Conservation (phyloP, 1,140 invertebrate species). For the Cyclina sinensis region DNA sequence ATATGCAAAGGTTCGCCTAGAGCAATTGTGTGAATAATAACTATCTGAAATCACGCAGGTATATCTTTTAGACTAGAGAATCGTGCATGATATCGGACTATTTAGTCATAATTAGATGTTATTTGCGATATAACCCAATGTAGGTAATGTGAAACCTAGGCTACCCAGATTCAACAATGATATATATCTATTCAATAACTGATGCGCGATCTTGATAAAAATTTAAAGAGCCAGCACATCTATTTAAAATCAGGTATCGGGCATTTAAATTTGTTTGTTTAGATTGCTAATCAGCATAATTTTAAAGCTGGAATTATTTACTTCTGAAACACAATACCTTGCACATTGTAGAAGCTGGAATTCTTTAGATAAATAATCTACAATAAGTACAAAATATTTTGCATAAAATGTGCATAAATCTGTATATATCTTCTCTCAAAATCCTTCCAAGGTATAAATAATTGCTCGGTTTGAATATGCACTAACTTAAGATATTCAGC, state of each 20-base stretch:
- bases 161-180: constrained; percentile 38
- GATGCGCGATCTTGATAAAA: constrained; percentile 42
- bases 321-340: not conserved
- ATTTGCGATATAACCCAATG: not conserved
- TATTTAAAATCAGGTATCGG: constrained; percentile 16
- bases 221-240: constrained; percentile 24
- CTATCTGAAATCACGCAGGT: constrained; percentile 57
- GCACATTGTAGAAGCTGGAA: not conserved
- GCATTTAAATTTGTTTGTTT: constrained; percentile 34
- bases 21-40: constrained; percentile 52
- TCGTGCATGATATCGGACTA: constrained; percentile 49
- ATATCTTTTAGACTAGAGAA: constrained; percentile 49
- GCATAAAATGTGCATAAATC: constrained; percentile 12
- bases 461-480: not conserved
- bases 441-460: not conserved
- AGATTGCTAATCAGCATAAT: not conserved
- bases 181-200: constrained; percentile 48
- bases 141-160: constrained; percentile 47
- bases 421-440: not conserved
- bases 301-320: not conserved
- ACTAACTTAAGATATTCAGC: not conserved
- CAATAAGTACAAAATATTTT: not conserved
- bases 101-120: constrained; percentile 70
- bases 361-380: not conserved
- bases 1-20: constrained; percentile 14